These are phyloP conservation scores for Heliconius eleuchia DNA, from an alignment of 1,140 invertebrate species.

Conservation along the genomic window DNA sequence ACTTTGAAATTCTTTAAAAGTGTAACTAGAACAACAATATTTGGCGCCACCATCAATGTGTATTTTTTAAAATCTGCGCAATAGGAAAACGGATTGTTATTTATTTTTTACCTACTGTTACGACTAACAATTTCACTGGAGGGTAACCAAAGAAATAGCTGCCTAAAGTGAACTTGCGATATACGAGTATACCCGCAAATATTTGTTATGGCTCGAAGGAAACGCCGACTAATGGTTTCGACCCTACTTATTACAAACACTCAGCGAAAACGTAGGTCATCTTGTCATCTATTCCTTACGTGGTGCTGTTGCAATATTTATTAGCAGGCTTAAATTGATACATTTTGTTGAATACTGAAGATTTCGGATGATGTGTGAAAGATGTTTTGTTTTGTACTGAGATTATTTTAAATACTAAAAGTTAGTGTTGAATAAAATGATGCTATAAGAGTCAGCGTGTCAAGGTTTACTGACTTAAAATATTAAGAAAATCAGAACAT, in stretches of 20 bases:
- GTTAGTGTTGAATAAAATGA: no score
- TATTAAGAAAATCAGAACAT: no score
- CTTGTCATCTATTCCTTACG: not conserved
- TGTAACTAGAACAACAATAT: no score
- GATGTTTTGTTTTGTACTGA: no score
- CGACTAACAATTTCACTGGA: not conserved
- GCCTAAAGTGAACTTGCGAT: not conserved
- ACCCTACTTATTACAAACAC: constrained; percentile 1
- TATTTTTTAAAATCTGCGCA: no score
- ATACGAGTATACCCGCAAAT: not conserved
- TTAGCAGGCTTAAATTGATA: not conserved
- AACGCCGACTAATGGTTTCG: not conserved
- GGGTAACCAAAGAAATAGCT: not conserved
- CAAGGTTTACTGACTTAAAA: no score
- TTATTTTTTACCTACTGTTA: not conserved
- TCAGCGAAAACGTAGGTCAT: constrained; percentile 2
- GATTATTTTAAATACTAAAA: no score
- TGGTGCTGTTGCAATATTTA: not conserved
- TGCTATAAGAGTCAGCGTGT: no score
- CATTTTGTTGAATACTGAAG: not conserved
- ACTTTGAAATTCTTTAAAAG: no score
- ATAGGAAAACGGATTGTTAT: no score
- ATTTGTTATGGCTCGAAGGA: not conserved
- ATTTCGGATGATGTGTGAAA: no score
- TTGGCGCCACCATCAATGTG: no score